A percentile compares a stretch with the other conserved stretches of the same genome.
Evolutionary conservation across 2,888 invertebrate genomes (phyloP).

Genomic region (Phengaris arion): DNA sequence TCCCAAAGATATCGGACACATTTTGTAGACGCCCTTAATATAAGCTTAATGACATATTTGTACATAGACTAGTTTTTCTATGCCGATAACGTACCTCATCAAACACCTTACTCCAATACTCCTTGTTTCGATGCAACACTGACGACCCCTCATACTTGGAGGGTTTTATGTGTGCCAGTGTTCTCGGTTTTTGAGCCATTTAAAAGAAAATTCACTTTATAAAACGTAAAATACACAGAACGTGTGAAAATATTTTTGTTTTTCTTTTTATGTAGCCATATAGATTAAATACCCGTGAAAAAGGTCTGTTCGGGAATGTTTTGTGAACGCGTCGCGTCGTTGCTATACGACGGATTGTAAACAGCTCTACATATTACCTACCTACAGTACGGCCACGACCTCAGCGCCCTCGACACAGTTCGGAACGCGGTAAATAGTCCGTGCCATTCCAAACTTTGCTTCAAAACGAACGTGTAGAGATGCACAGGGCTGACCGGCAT

Average conservation of each 20-base stretch:
- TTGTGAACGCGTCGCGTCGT: conserved; percentile 39
- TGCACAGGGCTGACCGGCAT: no score
- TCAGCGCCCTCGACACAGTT: no score
- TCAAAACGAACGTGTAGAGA: no score
- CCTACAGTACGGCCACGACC: no score
- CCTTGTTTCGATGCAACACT: conserved; percentile 56
- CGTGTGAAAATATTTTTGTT: conserved; percentile 33
- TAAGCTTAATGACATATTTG: no score
- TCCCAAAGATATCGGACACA: no score
- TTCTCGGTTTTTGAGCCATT: conserved; percentile 38
- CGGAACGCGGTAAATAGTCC: no score
- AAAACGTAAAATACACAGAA: conserved; percentile 9
- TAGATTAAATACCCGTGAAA: conserved; percentile 40
- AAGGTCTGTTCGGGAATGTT: conserved; percentile 38
- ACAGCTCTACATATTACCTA: conserved; percentile 33
- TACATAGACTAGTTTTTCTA: no score
- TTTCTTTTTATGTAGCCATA: conserved; percentile 37
- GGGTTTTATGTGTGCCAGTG: conserved; percentile 55
- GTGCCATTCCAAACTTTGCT: no score
- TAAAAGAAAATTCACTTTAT: not conserved
- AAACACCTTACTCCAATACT: conserved; percentile 63
- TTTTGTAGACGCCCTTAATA: no score
- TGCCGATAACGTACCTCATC: conserved; percentile 45
- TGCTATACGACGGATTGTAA: conserved; percentile 42
- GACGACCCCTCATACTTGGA: conserved; percentile 55